Conservation (phyloP, 2,797 vertebrate genomes). For the Lerista edwardsae region DNA sequence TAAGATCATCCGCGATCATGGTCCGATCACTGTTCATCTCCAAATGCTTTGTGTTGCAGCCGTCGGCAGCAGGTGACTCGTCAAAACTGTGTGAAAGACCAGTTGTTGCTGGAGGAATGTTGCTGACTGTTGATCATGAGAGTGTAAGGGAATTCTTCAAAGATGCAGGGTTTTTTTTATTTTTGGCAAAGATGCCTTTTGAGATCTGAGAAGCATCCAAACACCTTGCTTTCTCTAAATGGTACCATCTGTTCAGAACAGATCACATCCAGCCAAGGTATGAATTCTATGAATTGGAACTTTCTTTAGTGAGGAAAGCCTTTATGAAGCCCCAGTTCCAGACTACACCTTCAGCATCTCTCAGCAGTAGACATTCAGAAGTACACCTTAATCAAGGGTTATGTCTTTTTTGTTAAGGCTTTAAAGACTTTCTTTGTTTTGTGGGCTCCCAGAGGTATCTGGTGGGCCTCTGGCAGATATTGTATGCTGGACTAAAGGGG, state of each 20-base stretch:
- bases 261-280: not conserved
- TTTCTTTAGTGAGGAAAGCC: not conserved
- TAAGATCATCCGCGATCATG: not conserved
- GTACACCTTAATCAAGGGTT: too few species aligned
- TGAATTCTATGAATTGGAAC: not conserved
- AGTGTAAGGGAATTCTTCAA: conserved; percentile 3
- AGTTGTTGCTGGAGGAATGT: not conserved
- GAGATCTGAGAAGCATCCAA: conserved; percentile 12
- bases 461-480: too few species aligned
- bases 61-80: not conserved
- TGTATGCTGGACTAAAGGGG: too few species aligned
- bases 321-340: not conserved
- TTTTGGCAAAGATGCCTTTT: not conserved
- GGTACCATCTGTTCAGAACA: not conserved
- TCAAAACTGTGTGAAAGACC: not conserved
- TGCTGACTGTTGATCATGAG: not conserved
- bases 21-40: not conserved
- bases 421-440: too few species aligned
- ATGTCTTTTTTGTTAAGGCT: not conserved
- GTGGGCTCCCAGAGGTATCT: too few species aligned
- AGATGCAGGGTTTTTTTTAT: not conserved
- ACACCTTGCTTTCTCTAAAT: not conserved
- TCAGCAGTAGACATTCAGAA: not conserved
- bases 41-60: not conserved
- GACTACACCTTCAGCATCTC: not conserved